Evolutionary conservation across 2,888 invertebrate species (phyloP), one percentile per base, ranked within the genome.

Genomic region (Chrysotoxum bicinctum): DNA sequence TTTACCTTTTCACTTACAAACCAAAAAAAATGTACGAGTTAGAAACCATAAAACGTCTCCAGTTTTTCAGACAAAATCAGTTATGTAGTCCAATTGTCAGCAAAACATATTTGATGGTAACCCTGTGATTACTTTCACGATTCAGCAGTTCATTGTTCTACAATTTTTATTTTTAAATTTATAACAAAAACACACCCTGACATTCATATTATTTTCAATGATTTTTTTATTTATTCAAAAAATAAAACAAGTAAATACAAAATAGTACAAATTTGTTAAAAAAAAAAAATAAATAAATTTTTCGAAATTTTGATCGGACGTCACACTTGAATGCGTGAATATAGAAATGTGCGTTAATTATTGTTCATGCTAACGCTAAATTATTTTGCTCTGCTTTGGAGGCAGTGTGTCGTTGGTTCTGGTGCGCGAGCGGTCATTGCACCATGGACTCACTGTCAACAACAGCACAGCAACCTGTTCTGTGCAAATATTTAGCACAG

Each of bases 401-500:
- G 43, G 48, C 64, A 58, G 43, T 43, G 64, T 79, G 70, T 50
- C 21, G 48, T 21, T 21, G 10, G 8, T n/a, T 43, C 8, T 48
- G 19, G 21, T 23, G 50, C n/a, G 35, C 40, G 40, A 50, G 16
- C 84, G 80, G 84, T 84, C 84, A 84, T 66, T 84, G 84, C 84
- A 80, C 84, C 60, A 48, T 62, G 50, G 35, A 66, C 73, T 50
- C 30, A 64, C 69, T 83, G 83, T 79, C 83, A 79, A 83, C 79
- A 79, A 21, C 12, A 30, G 19, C 19, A 50, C 45, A 66, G 48
- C 75, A 84, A 84, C 84, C 84, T 80, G 84, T 84, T 84, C 72
- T 84, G 84, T 72, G 80, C 75, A 84, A 84, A 84, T 79, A 80
- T 75, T 80, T 52, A 80, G 66, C 50, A 23, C 56, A 43, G 26